These are phyloP conservation scores for Thecocarcelia acutangulata DNA, from an alignment of 2,888 invertebrate genomes.

Conservation along the genomic window DNA sequence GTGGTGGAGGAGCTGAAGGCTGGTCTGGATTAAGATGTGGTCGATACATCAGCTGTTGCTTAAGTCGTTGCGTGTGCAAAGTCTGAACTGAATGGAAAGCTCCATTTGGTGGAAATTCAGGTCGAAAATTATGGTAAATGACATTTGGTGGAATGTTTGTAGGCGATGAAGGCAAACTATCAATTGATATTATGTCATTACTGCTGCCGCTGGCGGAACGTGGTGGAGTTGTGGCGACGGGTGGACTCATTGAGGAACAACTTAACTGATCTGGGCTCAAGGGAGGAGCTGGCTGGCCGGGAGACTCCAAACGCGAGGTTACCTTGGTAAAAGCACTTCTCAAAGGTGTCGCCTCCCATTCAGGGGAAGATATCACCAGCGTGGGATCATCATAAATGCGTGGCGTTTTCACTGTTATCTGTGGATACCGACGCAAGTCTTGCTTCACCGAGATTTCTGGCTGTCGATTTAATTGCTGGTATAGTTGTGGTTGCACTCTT, in stretches of 20 bases:
- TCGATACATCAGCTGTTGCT: constrained; percentile 80
- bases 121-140: constrained; percentile 80
- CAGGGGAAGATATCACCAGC: constrained; percentile 78
- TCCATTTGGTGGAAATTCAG: constrained; percentile 80
- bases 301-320: constrained; percentile 82
- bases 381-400: constrained; percentile 81
- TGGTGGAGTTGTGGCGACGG: constrained; percentile 84
- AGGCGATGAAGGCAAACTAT: constrained; percentile 76
- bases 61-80: constrained; percentile 79
- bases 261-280: constrained; percentile 89
- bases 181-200: constrained; percentile 60
- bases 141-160: constrained; percentile 80
- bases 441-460: constrained; percentile 74
- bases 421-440: constrained; percentile 78
- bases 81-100: constrained; percentile 81
- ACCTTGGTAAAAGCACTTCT: constrained; percentile 95
- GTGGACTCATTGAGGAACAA: constrained; percentile 91
- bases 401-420: constrained; percentile 78
- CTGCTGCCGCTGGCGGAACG: constrained; percentile 75
- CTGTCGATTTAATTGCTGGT: constrained; percentile 70
- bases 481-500: constrained; percentile 75
- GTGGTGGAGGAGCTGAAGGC: constrained; percentile 35
- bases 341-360: constrained; percentile 70
- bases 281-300: constrained; percentile 86
- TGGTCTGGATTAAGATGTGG: constrained; percentile 75